Conservation (phyloP, 2,797 vertebrate species). For the Hyperoplus lanceolatus region DNA sequence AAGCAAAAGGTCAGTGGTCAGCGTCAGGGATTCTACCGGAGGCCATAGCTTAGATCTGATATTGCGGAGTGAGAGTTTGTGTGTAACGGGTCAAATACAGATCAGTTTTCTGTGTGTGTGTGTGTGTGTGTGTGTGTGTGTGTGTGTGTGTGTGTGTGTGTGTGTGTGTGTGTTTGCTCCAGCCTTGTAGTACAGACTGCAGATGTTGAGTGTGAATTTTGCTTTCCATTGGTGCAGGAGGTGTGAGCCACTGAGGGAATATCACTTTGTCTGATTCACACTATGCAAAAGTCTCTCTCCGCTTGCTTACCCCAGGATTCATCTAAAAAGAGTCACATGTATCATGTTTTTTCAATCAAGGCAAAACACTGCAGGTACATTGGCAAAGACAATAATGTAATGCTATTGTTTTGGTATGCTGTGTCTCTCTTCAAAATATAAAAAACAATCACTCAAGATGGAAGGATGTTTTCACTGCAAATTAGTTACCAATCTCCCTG, state of each 20-base stretch:
- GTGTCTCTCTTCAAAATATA: not conserved
- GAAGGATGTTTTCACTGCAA: not conserved
- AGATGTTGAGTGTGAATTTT: constrained; percentile 58
- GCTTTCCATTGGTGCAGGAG: constrained; percentile 36
- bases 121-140: constrained; percentile 15
- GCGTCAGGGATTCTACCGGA: constrained; percentile 15
- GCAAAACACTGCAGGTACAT: not conserved
- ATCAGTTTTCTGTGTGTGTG: constrained; percentile 5
- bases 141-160: constrained; percentile 22
- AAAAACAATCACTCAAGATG: not conserved
- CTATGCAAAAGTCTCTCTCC: constrained; percentile 12
- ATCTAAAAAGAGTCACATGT: constrained; percentile 4
- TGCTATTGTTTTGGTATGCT: too few relatives aligned
- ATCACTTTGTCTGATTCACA: constrained; percentile 37
- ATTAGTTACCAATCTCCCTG: not conserved
- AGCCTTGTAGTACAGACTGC: constrained; percentile 31
- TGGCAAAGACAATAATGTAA: too few relatives aligned
- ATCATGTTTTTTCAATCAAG: not conserved
- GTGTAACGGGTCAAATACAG: constrained; percentile 31
- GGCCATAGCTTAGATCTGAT: not conserved
- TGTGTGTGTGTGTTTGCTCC: constrained; percentile 12
- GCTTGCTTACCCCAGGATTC: constrained; percentile 27
- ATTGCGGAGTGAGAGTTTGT: not conserved
- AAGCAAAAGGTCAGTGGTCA: constrained; percentile 27
- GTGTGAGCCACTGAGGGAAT: constrained; percentile 39